Conservation (phyloP, 1,140 invertebrate species). For the Triops longicaudatus region DNA sequence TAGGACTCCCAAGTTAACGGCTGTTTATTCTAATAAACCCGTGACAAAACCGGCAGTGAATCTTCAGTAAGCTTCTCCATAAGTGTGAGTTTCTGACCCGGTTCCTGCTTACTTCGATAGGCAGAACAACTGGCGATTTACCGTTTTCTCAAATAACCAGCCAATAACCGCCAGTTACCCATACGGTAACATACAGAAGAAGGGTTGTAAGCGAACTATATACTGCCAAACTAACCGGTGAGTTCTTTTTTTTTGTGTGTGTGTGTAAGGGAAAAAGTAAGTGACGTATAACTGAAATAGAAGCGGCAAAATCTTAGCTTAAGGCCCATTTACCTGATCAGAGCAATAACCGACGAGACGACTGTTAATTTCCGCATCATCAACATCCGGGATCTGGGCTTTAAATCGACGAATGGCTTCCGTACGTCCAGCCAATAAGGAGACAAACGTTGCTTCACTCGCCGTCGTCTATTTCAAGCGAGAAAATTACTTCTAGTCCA, state of each 20-base stretch:
- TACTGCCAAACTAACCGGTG: no score
- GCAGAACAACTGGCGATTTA: no score
- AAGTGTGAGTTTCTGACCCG: no score
- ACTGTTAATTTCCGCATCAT: constrained; percentile 81
- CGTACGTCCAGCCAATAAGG: constrained; percentile 78
- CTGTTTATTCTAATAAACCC: no score
- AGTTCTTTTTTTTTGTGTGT: neutral
- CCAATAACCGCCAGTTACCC: no score
- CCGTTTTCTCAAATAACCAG: no score
- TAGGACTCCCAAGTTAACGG: no score
- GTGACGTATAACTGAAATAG: neutral
- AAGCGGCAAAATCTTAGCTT: neutral
- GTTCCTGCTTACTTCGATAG: no score
- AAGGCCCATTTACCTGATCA: constrained; percentile 42
- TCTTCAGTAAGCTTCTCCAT: no score
- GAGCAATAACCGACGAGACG: constrained; percentile 91
- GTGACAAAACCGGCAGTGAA: no score
- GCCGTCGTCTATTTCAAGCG: constrained; percentile 57
- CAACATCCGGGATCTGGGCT: constrained; percentile 52
- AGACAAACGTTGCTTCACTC: constrained; percentile 84
- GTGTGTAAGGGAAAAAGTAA: neutral
- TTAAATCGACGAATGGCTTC: constrained; percentile 63
- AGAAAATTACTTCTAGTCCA: constrained; percentile 9
- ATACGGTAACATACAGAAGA: no score
- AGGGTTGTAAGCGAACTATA: no score